These are phyloP conservation scores for Seriola quinqueradiata DNA, from an alignment of 2,113 vertebrate species.

Conservation along the genomic window DNA sequence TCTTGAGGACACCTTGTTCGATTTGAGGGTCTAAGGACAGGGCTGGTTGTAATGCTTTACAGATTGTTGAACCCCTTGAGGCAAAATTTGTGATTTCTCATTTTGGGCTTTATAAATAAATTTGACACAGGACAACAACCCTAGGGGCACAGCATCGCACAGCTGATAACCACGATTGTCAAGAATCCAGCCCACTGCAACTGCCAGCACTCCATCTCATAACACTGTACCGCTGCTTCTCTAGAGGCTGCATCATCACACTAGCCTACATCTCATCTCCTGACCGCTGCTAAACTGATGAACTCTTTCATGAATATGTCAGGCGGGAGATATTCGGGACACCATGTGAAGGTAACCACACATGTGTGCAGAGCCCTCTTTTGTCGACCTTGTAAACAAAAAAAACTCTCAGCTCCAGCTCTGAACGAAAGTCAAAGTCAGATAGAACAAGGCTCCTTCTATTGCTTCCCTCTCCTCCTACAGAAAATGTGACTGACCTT, in stretches of 20 bases:
- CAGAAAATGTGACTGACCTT: slow-evolving; percentile 7
- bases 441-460: slow-evolving; percentile 27
- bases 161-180: slow-evolving; percentile 25
- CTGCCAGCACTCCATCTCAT: background rate
- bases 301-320: slow-evolving; percentile 65
- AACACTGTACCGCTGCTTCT: slow-evolving; percentile 5
- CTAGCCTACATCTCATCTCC: slow-evolving; percentile 51
- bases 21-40: background rate
- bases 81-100: background rate
- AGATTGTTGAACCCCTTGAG: background rate
- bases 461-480: slow-evolving; percentile 12
- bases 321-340: slow-evolving; percentile 54
- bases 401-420: slow-evolving; percentile 27
- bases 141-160: background rate
- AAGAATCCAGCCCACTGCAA: slow-evolving; percentile 9
- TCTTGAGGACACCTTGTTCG: too few species aligned
- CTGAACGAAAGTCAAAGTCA: slow-evolving; percentile 38
- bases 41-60: background rate
- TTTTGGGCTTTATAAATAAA: background rate
- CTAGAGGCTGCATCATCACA: slow-evolving; percentile 31
- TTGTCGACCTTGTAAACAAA: slow-evolving; percentile 51
- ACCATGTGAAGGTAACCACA: slow-evolving; percentile 36
- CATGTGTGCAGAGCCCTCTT: slow-evolving; percentile 34
- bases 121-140: background rate
- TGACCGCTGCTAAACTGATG: slow-evolving; percentile 50